Evolutionary conservation across 2,113 vertebrate genomes (phyloP).

Genomic region (Elanoides forficatus): DNA sequence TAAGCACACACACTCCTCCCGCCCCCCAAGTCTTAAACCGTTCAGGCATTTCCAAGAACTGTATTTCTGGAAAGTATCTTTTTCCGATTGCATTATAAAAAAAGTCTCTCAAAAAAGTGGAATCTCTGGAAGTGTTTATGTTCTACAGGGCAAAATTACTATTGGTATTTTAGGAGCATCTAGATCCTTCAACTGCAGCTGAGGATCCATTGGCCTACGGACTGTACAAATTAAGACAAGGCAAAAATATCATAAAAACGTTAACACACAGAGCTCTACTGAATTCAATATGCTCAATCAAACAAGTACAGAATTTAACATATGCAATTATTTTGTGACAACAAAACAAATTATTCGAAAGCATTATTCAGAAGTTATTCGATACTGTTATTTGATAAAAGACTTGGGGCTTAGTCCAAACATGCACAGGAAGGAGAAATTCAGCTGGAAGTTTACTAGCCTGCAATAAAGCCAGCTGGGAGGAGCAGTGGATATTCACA

Average conservation of each 20-base stretch:
- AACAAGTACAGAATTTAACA: background rate
- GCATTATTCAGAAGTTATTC: background rate
- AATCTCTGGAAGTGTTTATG: background rate
- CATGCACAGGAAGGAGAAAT: background rate
- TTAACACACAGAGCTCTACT: background rate
- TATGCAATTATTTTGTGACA: background rate
- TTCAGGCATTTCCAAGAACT: background rate
- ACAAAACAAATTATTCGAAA: slow-evolving; percentile 8
- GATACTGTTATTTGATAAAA: background rate
- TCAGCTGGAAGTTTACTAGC: background rate
- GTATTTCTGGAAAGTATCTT: background rate
- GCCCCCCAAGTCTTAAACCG: background rate
- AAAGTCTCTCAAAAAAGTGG: background rate
- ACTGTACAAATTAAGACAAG: background rate
- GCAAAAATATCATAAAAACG: background rate
- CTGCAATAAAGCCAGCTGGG: background rate
- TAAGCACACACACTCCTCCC: background rate
- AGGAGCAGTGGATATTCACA: background rate
- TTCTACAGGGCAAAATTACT: background rate
- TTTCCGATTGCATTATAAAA: background rate
- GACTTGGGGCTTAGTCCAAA: background rate
- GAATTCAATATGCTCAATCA: background rate
- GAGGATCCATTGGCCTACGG: background rate
- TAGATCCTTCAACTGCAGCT: background rate
- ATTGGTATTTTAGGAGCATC: background rate